Evolutionary conservation across 1,140 invertebrate species (phyloP).

Genomic region (Ctenoplectra terminalis): DNA sequence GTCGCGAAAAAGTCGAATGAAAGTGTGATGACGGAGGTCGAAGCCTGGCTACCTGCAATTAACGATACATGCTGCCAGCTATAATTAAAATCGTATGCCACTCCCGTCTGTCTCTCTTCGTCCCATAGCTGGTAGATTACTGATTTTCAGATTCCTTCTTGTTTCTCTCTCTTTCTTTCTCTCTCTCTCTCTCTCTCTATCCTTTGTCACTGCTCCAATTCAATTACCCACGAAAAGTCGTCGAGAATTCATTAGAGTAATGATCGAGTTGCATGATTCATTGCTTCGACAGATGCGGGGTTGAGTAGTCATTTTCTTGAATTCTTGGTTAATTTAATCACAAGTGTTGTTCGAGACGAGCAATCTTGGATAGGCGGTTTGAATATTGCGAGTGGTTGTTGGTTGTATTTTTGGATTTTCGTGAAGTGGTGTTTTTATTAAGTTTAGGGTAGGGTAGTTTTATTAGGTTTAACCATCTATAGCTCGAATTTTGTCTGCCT

Average conservation of each 20-base stretch:
- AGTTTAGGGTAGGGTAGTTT: no score
- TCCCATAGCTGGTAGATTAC: not conserved
- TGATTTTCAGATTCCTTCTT: conserved; percentile 7
- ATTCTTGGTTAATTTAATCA: conserved; percentile 1
- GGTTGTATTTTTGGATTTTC: no score
- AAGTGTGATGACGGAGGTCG: conserved; percentile 77
- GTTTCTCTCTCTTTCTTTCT: no score
- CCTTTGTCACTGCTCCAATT: conserved; percentile 20
- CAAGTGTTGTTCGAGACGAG: no score
- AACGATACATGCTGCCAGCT: conserved; percentile 74
- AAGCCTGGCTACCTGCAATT: conserved; percentile 72
- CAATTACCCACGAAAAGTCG: conserved; percentile 12
- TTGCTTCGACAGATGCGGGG: not conserved
- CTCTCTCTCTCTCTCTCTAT: no score
- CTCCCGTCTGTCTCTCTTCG: conserved; percentile 2
- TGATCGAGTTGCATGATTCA: conserved; percentile 13
- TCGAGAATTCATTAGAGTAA: conserved; percentile 5
- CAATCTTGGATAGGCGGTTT: no score
- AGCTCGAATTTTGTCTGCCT: no score
- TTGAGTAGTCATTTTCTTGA: not conserved
- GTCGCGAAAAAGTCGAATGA: conserved; percentile 76
- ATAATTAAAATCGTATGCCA: conserved; percentile 74
- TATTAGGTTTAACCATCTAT: no score
- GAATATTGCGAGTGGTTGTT: no score
- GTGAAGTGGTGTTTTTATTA: no score